Evolutionary conservation across 2,797 vertebrate species (phyloP).

Genomic region (Cichlasoma orientale): DNA sequence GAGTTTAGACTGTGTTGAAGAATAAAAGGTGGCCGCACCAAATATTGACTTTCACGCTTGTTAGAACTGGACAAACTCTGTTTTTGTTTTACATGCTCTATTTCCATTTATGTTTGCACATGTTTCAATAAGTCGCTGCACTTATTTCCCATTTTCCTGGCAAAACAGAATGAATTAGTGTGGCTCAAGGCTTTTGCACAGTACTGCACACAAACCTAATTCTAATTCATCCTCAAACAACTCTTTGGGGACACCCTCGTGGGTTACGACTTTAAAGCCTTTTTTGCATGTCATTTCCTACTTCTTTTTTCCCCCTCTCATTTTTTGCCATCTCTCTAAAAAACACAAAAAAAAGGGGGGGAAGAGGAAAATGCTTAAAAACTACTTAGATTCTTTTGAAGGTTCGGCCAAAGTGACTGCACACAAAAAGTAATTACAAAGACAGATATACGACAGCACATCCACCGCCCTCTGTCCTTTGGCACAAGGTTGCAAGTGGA

Average conservation of each 20-base stretch:
- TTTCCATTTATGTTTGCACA: not conserved
- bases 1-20: not conserved
- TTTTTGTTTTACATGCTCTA: not conserved
- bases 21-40: not conserved
- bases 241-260: not conserved
- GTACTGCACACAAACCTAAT: not conserved
- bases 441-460: not conserved
- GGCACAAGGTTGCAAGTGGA: not conserved
- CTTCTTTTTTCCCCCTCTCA: not conserved
- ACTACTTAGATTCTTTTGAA: not conserved
- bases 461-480: not conserved
- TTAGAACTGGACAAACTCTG: not conserved
- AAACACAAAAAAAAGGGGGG: not conserved
- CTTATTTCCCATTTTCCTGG: not conserved
- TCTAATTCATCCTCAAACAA: not conserved
- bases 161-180: not conserved
- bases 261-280: not conserved
- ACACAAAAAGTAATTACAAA: not conserved
- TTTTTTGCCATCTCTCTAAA: not conserved
- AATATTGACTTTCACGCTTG: not conserved
- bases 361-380: not conserved
- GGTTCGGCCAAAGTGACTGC: not conserved
- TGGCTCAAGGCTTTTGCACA: not conserved
- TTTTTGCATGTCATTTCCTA: not conserved
- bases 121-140: not conserved